Percentiles rank a stretch among this genome's conserved stretches.
phyloP scores from a whole-genome alignment of 2,888 invertebrate species.

The Mesorhabditis belari region DNA sequence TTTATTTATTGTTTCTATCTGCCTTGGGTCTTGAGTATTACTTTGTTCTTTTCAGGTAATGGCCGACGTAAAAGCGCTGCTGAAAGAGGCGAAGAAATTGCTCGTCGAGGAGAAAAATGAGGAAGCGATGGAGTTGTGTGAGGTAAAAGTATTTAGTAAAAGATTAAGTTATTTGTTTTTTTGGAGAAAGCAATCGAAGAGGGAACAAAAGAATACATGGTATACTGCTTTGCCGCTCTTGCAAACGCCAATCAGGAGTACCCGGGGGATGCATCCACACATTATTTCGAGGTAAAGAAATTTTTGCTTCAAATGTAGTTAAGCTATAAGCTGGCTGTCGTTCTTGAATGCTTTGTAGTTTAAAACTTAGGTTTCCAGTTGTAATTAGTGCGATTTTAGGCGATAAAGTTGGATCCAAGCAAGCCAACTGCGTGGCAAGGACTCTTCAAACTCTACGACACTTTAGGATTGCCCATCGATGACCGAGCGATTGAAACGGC shows the following conservation, averaged over 20 bases:
- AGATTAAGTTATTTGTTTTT: neutral
- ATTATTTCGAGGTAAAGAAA: neutral
- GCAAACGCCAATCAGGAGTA: constrained; percentile 16
- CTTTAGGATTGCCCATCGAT: constrained; percentile 4
- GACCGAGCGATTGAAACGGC: constrained; percentile 12
- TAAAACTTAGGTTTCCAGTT: no score
- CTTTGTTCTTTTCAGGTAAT: constrained; percentile 3
- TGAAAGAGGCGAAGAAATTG: constrained; percentile 16
- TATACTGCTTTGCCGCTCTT: constrained; percentile 17
- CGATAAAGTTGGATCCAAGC: constrained; percentile 12
- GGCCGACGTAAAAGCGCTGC: constrained; percentile 19
- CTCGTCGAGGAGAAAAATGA: constrained; percentile 13
- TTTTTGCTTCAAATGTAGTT: no score
- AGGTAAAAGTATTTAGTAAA: constrained; percentile 10
- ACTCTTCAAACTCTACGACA: constrained; percentile 21
- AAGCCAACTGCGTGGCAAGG: constrained; percentile 22
- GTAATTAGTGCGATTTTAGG: constrained; percentile 11
- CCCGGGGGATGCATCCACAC: constrained; percentile 2
- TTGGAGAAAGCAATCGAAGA: constrained; percentile 14
- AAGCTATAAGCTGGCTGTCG: no score
- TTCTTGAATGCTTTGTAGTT: no score
- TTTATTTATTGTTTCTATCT: no score
- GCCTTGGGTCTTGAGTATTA: no score
- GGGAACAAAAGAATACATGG: constrained; percentile 15
- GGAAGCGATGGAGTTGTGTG: constrained; percentile 15